Evolutionary conservation across 1,140 invertebrate species (phyloP).

Genomic region (Pomacea maculata): DNA sequence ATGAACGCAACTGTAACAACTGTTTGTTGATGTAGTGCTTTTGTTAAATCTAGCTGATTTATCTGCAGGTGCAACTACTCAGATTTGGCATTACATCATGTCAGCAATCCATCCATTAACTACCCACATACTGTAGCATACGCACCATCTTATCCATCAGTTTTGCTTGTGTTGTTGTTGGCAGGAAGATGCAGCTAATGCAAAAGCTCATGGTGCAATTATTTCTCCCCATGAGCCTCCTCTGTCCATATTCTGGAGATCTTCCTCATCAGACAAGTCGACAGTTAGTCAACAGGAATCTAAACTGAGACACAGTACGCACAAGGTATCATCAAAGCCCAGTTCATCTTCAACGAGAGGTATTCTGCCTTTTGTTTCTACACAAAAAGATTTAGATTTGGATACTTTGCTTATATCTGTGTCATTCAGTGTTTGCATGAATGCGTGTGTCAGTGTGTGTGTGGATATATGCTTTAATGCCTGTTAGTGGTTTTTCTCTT

Average conservation of each 20-base stretch:
- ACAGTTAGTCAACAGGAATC: constrained; percentile 6
- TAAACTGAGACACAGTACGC: background rate
- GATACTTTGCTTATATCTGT: background rate
- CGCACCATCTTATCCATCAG: too few species aligned
- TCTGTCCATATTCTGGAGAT: constrained; percentile 53
- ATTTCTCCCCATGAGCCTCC: constrained; percentile 33
- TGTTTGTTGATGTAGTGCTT: background rate
- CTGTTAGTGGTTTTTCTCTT: too few species aligned
- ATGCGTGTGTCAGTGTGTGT: background rate
- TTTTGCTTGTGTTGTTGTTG: constrained; percentile 13
- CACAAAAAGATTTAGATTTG: background rate
- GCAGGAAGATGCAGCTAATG: constrained; percentile 49
- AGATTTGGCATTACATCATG: too few species aligned
- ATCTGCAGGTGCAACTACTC: background rate
- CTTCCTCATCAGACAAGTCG: constrained; percentile 9
- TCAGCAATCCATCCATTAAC: too few species aligned
- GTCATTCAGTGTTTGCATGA: background rate
- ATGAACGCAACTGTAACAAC: background rate
- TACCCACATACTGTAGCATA: too few species aligned
- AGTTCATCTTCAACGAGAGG: background rate
- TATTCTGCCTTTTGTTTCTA: background rate
- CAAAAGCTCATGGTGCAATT: constrained; percentile 44
- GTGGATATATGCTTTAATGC: background rate
- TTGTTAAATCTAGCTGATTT: background rate
- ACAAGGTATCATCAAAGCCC: background rate